Conservation (phyloP, 2,797 vertebrate species). For the Buphagus erythrorhynchus region DNA sequence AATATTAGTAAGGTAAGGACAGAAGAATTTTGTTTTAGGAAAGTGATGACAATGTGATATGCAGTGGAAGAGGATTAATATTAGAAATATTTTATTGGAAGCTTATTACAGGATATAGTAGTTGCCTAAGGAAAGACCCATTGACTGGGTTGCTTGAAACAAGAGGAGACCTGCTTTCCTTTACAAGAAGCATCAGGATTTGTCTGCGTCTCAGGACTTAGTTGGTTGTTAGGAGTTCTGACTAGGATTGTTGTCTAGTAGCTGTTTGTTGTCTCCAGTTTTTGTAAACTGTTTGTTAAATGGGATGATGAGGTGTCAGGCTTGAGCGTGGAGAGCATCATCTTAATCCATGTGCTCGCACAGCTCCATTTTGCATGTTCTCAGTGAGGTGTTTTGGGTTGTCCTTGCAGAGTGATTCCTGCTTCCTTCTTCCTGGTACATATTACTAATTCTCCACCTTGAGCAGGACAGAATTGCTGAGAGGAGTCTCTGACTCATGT, state of each 20-base stretch:
- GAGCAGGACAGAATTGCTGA: background rate
- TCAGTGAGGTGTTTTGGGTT: background rate
- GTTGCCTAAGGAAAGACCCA: background rate
- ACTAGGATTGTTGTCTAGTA: background rate
- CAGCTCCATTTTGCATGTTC: rapidly evolving
- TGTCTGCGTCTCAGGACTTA: background rate
- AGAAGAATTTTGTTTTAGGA: background rate
- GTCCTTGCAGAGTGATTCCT: background rate
- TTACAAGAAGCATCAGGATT: background rate
- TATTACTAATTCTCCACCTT: background rate
- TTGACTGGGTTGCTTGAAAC: background rate
- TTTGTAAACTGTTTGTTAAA: background rate
- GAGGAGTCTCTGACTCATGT: background rate
- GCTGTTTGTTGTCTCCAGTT: background rate
- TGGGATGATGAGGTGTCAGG: background rate
- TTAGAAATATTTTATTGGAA: background rate
- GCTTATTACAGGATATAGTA: background rate
- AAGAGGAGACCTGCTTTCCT: background rate
- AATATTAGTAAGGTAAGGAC: background rate
- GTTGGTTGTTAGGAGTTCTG: background rate
- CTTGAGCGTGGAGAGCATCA: rapidly evolving
- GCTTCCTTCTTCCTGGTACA: background rate
- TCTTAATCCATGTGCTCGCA: rapidly evolving
- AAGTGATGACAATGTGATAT: background rate
- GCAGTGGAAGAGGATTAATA: background rate